These are phyloP conservation scores for Oceanites oceanicus DNA, from an alignment of 2,113 vertebrate species.

Conservation along the genomic window DNA sequence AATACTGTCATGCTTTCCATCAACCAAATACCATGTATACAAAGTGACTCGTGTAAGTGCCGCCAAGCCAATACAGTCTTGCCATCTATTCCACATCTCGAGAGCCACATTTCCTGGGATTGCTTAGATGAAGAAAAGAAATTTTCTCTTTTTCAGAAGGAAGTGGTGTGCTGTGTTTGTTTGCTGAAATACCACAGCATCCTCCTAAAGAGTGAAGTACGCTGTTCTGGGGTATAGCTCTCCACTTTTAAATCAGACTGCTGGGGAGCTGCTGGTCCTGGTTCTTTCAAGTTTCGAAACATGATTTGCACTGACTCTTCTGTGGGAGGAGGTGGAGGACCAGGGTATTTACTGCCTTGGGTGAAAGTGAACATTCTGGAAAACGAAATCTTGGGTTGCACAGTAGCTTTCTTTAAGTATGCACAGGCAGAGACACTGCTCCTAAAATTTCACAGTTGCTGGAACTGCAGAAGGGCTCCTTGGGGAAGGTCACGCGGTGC, in stretches of 20 bases:
- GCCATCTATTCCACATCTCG: neutral
- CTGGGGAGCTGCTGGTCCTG: neutral
- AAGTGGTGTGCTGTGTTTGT: neutral
- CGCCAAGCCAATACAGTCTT: neutral
- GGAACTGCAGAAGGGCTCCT: neutral
- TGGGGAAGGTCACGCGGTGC: neutral
- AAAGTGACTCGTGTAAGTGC: neutral
- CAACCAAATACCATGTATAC: neutral
- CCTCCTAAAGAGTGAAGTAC: neutral
- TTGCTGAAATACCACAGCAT: neutral
- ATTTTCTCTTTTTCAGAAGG: neutral
- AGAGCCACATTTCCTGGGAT: neutral
- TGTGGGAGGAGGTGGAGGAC: neutral
- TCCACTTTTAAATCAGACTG: neutral
- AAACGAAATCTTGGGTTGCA: neutral
- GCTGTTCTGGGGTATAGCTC: neutral
- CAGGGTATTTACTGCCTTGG: neutral
- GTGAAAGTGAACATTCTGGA: neutral
- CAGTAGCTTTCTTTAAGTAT: neutral
- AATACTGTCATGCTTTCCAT: neutral
- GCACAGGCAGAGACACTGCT: neutral
- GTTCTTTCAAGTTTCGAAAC: neutral
- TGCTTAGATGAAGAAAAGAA: neutral
- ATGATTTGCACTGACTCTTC: neutral
- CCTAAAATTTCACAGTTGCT: neutral